Percentiles rank a stretch among this genome's conserved stretches.
Evolutionary conservation across 2,797 vertebrate species (phyloP).

Genomic region (Gila robusta): DNA sequence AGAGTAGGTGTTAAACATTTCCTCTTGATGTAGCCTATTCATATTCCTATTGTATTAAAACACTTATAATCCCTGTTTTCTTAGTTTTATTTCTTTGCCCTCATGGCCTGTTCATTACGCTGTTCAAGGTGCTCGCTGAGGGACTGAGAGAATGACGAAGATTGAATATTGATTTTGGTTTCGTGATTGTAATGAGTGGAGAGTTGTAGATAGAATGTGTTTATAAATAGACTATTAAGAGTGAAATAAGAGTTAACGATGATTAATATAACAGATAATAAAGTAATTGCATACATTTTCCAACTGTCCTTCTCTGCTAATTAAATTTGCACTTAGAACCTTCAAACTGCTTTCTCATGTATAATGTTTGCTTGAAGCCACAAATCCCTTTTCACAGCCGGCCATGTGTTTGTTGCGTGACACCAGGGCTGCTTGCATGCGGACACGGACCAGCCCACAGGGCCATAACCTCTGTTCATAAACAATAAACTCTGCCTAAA

Average conservation of each 20-base stretch:
- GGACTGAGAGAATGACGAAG: neutral
- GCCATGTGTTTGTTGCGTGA: slow-evolving; percentile 61
- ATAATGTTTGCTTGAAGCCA: neutral
- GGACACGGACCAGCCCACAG: slow-evolving; percentile 55
- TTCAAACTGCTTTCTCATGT: no score
- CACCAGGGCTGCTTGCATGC: slow-evolving; percentile 59
- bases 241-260: no score
- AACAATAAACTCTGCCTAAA: slow-evolving; percentile 55
- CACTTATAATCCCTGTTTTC: no score
- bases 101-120: neutral
- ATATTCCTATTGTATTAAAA: neutral
- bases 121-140: neutral
- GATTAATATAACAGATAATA: no score
- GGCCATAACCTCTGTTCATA: slow-evolving; percentile 45
- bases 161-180: neutral
- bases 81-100: neutral
- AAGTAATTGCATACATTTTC: no score
- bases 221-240: no score
- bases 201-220: neutral
- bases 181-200: neutral
- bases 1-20: neutral
- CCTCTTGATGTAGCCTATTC: neutral
- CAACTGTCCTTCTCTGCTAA: no score
- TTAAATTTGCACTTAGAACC: no score
- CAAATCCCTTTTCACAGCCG: slow-evolving; percentile 1